These are phyloP conservation scores for Sternotherus odoratus DNA, from an alignment of 2,797 vertebrate genomes.

Conservation along the genomic window DNA sequence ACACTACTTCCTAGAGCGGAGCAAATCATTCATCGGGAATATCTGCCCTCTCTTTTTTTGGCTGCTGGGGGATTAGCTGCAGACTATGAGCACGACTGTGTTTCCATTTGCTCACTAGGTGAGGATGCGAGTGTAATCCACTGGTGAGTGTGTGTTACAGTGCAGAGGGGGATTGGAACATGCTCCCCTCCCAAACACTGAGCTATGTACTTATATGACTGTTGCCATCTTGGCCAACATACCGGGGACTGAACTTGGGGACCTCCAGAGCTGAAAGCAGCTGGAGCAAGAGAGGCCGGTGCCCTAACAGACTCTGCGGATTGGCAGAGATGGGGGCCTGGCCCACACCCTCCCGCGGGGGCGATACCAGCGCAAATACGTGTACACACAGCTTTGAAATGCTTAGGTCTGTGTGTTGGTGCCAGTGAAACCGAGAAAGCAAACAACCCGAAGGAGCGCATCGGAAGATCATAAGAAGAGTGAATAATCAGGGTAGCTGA, in stretches of 20 bases:
- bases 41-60: neutral
- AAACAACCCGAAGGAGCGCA: neutral
- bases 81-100: neutral
- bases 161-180: neutral
- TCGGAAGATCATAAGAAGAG: neutral
- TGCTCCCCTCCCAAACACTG: too few relatives aligned
- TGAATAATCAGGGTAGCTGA: neutral
- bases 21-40: accelerated
- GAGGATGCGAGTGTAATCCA: neutral
- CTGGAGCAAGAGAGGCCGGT: neutral
- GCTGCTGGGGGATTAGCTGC: neutral
- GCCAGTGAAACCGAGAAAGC: neutral
- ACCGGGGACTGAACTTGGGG: neutral
- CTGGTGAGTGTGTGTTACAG: neutral
- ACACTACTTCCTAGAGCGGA: neutral
- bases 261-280: neutral
- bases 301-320: neutral
- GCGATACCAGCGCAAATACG: neutral
- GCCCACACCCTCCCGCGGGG: neutral
- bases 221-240: neutral
- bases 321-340: neutral
- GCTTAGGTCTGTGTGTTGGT: neutral
- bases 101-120: neutral
- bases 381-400: neutral
- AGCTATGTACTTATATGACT: too few relatives aligned